phyloP scores from a whole-genome alignment of 1,140 invertebrate genomes.

The Anastrepha obliqua region DNA sequence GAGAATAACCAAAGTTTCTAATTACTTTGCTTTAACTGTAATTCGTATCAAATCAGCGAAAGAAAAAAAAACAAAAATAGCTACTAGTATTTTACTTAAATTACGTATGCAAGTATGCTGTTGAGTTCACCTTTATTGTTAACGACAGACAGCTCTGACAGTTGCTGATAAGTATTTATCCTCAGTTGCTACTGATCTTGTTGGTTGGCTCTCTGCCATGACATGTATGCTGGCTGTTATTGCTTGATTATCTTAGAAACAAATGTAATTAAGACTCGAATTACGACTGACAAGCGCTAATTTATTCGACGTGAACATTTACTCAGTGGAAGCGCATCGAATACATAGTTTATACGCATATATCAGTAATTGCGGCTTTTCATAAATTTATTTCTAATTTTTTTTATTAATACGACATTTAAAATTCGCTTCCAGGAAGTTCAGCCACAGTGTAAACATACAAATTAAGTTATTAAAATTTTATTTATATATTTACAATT shows the following conservation, averaged over 20 bases:
- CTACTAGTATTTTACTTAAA: too few species aligned
- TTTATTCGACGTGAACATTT: conserved; percentile 6
- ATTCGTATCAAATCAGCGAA: too few species aligned
- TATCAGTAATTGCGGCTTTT: background rate
- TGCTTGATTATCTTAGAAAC: background rate
- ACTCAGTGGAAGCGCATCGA: background rate
- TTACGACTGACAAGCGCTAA: conserved; percentile 26
- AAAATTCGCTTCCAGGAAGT: too few species aligned
- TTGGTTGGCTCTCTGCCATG: conserved; percentile 16
- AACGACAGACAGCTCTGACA: conserved; percentile 4
- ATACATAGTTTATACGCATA: background rate
- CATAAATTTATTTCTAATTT: too few species aligned
- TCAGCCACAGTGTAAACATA: too few species aligned
- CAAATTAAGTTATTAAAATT: too few species aligned
- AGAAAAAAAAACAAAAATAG: too few species aligned
- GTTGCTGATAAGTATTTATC: conserved; percentile 1
- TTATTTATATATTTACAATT: too few species aligned
- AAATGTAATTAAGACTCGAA: conserved; percentile 19
- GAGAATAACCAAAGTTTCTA: too few species aligned
- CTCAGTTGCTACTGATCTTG: conserved; percentile 33
- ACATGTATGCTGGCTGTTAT: background rate
- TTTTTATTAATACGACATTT: too few species aligned
- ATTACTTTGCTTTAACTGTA: too few species aligned
- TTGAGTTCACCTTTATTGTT: background rate
- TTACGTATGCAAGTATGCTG: background rate